phyloP scores from a whole-genome alignment of 1,140 invertebrate species.

The Temnothorax nylanderi region DNA sequence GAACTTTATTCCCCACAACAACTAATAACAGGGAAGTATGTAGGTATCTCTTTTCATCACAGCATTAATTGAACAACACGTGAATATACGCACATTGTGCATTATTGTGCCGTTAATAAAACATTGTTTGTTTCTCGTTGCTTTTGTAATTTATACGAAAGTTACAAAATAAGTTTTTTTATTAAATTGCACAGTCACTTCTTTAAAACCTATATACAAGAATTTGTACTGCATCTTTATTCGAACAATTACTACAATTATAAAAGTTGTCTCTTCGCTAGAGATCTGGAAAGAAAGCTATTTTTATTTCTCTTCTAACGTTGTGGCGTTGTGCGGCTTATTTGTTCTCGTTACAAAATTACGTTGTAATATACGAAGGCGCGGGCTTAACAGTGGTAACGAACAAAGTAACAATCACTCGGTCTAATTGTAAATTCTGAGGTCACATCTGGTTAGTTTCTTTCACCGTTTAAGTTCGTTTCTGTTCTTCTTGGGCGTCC shows the following conservation, averaged over 20 bases:
- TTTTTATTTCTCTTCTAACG: neutral
- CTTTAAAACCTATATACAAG: neutral
- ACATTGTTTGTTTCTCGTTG: neutral
- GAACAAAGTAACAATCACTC: slow-evolving; percentile 18
- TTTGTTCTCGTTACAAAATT: slow-evolving; percentile 15
- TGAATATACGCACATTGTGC: neutral
- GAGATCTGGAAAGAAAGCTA: no score
- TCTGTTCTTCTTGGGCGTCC: neutral
- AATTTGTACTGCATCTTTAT: neutral
- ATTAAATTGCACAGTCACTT: neutral
- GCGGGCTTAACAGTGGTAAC: neutral
- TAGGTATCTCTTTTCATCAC: neutral
- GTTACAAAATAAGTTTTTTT: neutral
- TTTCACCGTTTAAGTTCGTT: neutral
- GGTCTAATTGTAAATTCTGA: slow-evolving; percentile 24
- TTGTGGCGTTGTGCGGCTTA: neutral
- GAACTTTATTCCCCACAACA: neutral
- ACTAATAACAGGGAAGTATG: neutral
- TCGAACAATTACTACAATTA: no score
- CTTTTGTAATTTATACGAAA: neutral
- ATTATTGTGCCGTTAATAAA: neutral
- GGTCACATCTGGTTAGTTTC: neutral
- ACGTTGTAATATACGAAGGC: neutral
- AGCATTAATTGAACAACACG: neutral
- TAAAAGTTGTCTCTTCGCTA: neutral